Evolutionary conservation across 2,888 invertebrate species (phyloP).

Genomic region (Hanleya hanleyi): DNA sequence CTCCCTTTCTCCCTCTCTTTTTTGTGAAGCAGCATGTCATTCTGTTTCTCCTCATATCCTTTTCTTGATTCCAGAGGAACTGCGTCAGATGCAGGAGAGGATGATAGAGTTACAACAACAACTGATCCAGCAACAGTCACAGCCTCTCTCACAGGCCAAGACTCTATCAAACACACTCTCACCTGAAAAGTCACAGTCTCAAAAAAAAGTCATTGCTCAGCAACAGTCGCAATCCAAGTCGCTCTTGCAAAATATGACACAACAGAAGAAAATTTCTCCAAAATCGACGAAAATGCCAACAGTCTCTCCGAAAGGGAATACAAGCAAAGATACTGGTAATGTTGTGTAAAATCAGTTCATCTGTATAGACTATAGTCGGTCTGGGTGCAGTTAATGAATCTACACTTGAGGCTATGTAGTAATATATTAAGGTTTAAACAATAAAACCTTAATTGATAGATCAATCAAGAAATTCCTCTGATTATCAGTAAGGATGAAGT

Average conservation of each 20-base stretch:
- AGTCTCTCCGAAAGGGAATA: too few species aligned
- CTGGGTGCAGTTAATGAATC: too few species aligned
- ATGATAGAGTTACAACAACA: constrained; percentile 54
- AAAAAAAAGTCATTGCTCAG: too few species aligned
- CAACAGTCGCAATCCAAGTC: too few species aligned
- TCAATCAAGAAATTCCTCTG: background rate
- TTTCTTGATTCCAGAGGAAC: constrained; percentile 42
- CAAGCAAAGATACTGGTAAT: too few species aligned
- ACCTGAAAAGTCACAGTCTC: too few species aligned
- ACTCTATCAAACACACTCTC: too few species aligned
- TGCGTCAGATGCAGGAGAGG: constrained; percentile 54
- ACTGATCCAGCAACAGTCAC: constrained; percentile 35
- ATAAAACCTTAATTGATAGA: background rate
- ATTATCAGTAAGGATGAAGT: too few species aligned
- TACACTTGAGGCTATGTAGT: background rate
- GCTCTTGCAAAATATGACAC: background rate
- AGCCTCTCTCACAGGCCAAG: background rate
- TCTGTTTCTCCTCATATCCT: background rate
- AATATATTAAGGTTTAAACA: background rate
- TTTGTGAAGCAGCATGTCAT: too few species aligned
- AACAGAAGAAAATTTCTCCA: background rate
- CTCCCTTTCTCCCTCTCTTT: too few species aligned
- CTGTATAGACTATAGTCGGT: too few species aligned
- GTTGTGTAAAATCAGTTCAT: too few species aligned
- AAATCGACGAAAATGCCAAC: background rate